Evolutionary conservation across 2,113 vertebrate genomes (phyloP).

Genomic region (Labrus mixtus): DNA sequence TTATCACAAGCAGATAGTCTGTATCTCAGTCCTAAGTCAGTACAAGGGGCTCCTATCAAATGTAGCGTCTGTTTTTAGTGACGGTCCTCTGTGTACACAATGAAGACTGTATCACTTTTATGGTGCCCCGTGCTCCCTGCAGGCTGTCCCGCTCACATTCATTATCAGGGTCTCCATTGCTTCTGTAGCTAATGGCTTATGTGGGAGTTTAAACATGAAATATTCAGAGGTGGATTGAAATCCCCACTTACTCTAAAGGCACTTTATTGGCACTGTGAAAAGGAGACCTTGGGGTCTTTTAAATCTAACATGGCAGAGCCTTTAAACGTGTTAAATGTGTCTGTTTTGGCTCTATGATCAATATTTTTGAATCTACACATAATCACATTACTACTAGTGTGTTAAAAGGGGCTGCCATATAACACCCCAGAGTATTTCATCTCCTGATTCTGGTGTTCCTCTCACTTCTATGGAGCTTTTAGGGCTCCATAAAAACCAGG

Average conservation of each 20-base stretch:
- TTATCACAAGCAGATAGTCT: conserved; percentile 16
- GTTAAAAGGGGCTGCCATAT: neutral
- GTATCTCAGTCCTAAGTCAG: conserved; percentile 20
- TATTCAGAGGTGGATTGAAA: conserved; percentile 70
- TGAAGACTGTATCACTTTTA: conserved; percentile 23
- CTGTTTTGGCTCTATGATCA: neutral
- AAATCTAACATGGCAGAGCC: neutral
- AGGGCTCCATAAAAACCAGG: too few relatives aligned
- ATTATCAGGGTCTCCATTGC: conserved; percentile 41
- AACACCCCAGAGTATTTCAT: neutral
- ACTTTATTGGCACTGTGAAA: conserved; percentile 47
- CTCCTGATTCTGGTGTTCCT: neutral
- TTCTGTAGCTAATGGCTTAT: conserved; percentile 46
- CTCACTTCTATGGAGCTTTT: neutral
- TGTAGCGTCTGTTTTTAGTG: conserved; percentile 18
- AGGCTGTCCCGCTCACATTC: conserved; percentile 39
- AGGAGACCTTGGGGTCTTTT: neutral
- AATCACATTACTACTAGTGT: neutral
- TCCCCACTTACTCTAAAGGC: conserved; percentile 51
- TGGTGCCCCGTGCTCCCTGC: conserved; percentile 21
- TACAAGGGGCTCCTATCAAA: conserved; percentile 32
- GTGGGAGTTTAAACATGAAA: conserved; percentile 66
- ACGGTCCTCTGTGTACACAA: conserved; percentile 10
- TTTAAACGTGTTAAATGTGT: neutral
- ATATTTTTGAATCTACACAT: conserved; percentile 1